phyloP scores from a whole-genome alignment of 2,888 invertebrate species.

The Cancer borealis region DNA sequence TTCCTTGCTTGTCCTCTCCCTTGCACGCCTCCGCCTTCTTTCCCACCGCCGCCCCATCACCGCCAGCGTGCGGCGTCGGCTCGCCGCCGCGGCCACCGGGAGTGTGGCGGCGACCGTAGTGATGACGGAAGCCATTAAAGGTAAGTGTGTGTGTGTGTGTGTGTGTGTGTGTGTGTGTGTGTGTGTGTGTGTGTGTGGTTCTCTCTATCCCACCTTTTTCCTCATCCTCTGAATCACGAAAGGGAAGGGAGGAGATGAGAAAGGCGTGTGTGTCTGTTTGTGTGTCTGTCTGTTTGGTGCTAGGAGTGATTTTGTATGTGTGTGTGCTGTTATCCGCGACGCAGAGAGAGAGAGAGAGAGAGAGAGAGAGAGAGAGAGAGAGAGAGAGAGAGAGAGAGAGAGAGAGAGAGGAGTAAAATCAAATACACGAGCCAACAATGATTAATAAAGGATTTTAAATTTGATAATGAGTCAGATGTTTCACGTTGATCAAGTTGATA shows the following conservation, averaged over 20 bases:
- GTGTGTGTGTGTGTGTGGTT: slow-evolving; percentile 33
- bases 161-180: slow-evolving; percentile 10
- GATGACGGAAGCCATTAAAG: slow-evolving; percentile 69
- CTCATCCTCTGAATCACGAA: too few species aligned
- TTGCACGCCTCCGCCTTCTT: slow-evolving; percentile 7
- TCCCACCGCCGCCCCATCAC: neutral
- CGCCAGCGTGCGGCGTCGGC: neutral
- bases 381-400: too few species aligned
- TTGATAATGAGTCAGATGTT: too few species aligned
- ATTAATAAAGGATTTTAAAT: too few species aligned
- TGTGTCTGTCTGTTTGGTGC: neutral
- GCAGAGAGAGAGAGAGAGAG: too few species aligned
- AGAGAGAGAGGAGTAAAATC: neutral
- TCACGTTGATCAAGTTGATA: too few species aligned
- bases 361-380: too few species aligned
- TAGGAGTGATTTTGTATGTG: neutral
- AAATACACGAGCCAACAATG: too few species aligned
- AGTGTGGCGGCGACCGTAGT: slow-evolving; percentile 33
- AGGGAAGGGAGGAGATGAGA: neutral
- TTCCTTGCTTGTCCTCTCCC: neutral
- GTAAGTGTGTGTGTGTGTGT: slow-evolving; percentile 38
- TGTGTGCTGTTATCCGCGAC: neutral
- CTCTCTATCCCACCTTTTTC: neutral
- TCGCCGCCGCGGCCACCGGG: too few species aligned
- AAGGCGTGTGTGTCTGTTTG: neutral